Evolutionary conservation across 2,113 vertebrate species (phyloP).

Genomic region (Agapornis roseicollis): DNA sequence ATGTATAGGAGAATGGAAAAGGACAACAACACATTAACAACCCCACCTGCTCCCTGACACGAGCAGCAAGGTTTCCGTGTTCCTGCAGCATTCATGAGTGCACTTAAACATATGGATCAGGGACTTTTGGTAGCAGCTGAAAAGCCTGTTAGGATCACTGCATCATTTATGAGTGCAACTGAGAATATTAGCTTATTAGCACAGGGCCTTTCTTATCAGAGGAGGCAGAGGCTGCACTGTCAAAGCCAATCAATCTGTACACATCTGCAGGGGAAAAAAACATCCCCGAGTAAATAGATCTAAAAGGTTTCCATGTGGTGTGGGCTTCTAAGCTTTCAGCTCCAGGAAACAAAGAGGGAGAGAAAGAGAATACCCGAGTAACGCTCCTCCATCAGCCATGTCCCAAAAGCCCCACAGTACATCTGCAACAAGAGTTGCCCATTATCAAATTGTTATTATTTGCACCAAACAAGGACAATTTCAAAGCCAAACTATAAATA

Average conservation of each 20-base stretch:
- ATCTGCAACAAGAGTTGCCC: neutral
- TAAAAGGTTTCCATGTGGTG: neutral
- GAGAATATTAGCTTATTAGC: slow-evolving; percentile 62
- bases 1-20: neutral
- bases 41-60: neutral
- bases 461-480: neutral
- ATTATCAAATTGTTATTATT: neutral
- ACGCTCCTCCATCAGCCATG: neutral
- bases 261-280: neutral
- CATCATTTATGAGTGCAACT: slow-evolving; percentile 61
- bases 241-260: slow-evolving; percentile 7
- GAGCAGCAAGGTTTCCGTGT: neutral
- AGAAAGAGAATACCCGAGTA: neutral
- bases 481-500: neutral
- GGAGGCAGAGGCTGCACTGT: neutral
- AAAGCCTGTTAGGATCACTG: slow-evolving; percentile 8
- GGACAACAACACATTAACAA: neutral
- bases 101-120: neutral
- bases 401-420: neutral
- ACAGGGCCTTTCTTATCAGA: neutral
- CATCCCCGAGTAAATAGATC: neutral
- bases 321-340: neutral
- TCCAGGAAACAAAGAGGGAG: neutral
- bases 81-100: slow-evolving; percentile 4
- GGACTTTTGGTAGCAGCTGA: neutral